These are phyloP conservation scores for Gymnocheta viridis DNA, from an alignment of 2,888 invertebrate species.

Conservation along the genomic window DNA sequence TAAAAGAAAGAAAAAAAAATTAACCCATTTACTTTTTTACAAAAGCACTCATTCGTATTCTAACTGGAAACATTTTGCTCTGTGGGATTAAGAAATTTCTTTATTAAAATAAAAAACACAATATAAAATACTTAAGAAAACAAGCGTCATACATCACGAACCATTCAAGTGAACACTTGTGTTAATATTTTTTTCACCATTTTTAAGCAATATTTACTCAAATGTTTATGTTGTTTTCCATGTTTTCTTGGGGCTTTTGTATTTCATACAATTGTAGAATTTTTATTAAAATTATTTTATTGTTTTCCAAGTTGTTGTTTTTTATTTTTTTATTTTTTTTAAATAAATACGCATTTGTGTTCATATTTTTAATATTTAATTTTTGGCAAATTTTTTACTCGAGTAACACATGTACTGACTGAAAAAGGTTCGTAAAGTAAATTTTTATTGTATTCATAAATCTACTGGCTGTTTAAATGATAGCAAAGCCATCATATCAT, in stretches of 20 bases:
- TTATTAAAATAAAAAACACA: neutral
- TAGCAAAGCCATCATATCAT: neutral
- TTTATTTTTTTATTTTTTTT: neutral
- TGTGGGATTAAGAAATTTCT: neutral
- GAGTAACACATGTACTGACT: neutral
- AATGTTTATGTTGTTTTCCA: conserved; percentile 31
- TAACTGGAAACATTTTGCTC: neutral
- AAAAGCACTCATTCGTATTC: neutral
- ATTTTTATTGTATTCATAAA: neutral
- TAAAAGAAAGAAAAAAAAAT: conserved; percentile 77
- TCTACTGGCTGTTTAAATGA: neutral
- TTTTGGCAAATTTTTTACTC: neutral
- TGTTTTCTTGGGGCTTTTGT: neutral
- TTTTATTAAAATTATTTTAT: neutral
- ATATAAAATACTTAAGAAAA: neutral
- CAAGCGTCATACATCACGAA: conserved; percentile 26
- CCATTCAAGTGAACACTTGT: conserved; percentile 28
- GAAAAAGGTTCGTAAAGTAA: neutral
- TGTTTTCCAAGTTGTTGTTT: neutral
- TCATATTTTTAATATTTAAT: neutral
- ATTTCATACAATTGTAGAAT: neutral
- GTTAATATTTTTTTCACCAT: conserved; percentile 45
- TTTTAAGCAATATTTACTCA: conserved; percentile 42
- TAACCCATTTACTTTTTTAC: neutral
- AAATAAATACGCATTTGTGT: neutral